Evolutionary conservation across 2,113 vertebrate species (phyloP).

Genomic region (Lucifuga dentata): DNA sequence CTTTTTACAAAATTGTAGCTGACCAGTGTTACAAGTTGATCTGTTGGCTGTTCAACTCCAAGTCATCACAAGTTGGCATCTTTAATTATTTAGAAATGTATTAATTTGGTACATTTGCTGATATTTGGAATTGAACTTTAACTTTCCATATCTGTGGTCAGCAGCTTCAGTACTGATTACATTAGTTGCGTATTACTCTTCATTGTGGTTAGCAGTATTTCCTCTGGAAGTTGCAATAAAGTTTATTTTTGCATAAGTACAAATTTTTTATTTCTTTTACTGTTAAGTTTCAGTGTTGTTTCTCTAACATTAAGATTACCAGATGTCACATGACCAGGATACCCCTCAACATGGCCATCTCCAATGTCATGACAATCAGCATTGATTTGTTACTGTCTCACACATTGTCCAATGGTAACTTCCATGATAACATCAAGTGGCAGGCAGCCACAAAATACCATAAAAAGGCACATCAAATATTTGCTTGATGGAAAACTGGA

Average conservation of each 20-base stretch:
- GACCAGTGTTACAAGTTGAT: slow-evolving; percentile 56
- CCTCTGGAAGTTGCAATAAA: slow-evolving; percentile 93
- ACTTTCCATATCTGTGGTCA: slow-evolving; percentile 44
- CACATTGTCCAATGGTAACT: too few relatives aligned
- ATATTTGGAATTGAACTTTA: slow-evolving; percentile 55
- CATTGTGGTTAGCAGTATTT: slow-evolving; percentile 69
- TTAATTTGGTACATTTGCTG: slow-evolving; percentile 41
- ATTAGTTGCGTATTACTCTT: slow-evolving; percentile 50
- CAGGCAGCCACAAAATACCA: too few relatives aligned
- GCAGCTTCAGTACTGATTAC: slow-evolving; percentile 66
- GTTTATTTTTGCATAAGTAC: slow-evolving; percentile 94
- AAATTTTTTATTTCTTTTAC: too few relatives aligned
- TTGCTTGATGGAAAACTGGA: too few relatives aligned
- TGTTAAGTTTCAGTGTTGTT: slow-evolving; percentile 15
- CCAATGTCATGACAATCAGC: too few relatives aligned
- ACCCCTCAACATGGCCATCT: too few relatives aligned
- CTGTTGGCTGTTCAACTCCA: slow-evolving; percentile 42
- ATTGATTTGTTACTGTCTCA: too few relatives aligned
- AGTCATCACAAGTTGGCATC: slow-evolving; percentile 31
- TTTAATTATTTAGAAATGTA: slow-evolving; percentile 26
- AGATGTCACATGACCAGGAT: too few relatives aligned
- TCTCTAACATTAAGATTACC: too few relatives aligned
- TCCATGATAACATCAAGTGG: too few relatives aligned
- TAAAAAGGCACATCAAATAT: too few relatives aligned
- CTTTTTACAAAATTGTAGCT: slow-evolving; percentile 52